These are phyloP conservation scores for Philonicus albiceps DNA, from an alignment of 2,888 invertebrate species.

Conservation along the genomic window DNA sequence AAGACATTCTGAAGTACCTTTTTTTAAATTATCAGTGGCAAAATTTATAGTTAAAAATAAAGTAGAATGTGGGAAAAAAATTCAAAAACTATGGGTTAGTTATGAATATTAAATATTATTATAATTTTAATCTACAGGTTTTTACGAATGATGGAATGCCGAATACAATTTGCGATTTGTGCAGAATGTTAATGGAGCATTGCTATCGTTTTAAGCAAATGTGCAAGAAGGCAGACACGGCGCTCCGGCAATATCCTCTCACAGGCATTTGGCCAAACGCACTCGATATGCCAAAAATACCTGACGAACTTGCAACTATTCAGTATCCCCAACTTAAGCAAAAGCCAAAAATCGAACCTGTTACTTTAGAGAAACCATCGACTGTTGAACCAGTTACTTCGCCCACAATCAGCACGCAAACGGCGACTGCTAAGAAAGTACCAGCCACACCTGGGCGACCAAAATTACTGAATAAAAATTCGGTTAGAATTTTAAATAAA, in stretches of 20 bases:
- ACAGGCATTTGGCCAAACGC: constrained; percentile 69
- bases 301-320: constrained; percentile 57
- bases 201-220: constrained; percentile 79
- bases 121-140: constrained; percentile 52
- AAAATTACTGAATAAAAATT: constrained; percentile 60
- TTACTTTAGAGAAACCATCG: background rate
- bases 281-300: constrained; percentile 63
- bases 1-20: too few relatives aligned
- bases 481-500: constrained; percentile 60
- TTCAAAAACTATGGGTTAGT: too few relatives aligned
- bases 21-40: too few relatives aligned
- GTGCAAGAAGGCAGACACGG: constrained; percentile 77
- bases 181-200: constrained; percentile 73
- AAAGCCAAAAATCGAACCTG: background rate
- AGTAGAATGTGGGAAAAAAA: too few relatives aligned
- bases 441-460: constrained; percentile 47
- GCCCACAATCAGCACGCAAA: background rate
- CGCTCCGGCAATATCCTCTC: constrained; percentile 72
- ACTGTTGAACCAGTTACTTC: background rate
- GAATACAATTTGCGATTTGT: constrained; percentile 73
- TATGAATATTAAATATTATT: too few relatives aligned
- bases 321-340: constrained; percentile 7
- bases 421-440: background rate
- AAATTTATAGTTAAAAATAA: too few relatives aligned
- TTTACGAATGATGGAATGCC: constrained; percentile 74